phyloP scores from a whole-genome alignment of 1,140 invertebrate genomes.

The Tetramorium simillimum region DNA sequence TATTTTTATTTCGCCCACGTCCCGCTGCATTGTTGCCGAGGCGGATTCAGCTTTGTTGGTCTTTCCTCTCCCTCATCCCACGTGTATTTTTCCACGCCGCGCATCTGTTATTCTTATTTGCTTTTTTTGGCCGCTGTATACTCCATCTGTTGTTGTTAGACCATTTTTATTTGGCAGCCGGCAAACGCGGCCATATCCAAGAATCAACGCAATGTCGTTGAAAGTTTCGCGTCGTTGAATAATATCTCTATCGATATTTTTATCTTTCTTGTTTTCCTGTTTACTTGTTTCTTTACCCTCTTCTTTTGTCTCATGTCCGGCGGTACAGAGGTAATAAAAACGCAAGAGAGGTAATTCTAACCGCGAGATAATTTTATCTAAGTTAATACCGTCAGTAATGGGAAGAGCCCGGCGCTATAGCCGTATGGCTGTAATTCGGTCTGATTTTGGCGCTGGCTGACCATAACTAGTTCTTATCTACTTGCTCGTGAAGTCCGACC shows the following conservation, averaged over 20 bases:
- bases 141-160: conserved; percentile 35
- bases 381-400: conserved; percentile 16
- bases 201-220: conserved; percentile 17
- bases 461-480: conserved; percentile 56
- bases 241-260: conserved; percentile 26
- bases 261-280: neutral
- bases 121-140: conserved; percentile 10
- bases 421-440: conserved; percentile 23
- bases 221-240: conserved; percentile 19
- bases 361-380: conserved; percentile 9
- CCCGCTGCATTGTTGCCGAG: neutral
- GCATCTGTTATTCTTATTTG: conserved; percentile 59
- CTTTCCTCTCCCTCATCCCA: neutral
- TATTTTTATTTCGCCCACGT: conserved; percentile 55
- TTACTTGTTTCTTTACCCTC: neutral
- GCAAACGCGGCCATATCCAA: neutral
- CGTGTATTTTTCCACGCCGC: neutral
- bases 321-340: neutral
- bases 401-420: neutral
- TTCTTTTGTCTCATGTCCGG: neutral
- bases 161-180: conserved; percentile 35
- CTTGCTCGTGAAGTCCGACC: conserved; percentile 23
- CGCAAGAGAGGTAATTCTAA: neutral
- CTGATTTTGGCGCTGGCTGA: conserved; percentile 4
- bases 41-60: neutral